These are phyloP conservation scores for Archocentrus centrarchus DNA, from an alignment of 2,113 vertebrate genomes.

Conservation along the genomic window DNA sequence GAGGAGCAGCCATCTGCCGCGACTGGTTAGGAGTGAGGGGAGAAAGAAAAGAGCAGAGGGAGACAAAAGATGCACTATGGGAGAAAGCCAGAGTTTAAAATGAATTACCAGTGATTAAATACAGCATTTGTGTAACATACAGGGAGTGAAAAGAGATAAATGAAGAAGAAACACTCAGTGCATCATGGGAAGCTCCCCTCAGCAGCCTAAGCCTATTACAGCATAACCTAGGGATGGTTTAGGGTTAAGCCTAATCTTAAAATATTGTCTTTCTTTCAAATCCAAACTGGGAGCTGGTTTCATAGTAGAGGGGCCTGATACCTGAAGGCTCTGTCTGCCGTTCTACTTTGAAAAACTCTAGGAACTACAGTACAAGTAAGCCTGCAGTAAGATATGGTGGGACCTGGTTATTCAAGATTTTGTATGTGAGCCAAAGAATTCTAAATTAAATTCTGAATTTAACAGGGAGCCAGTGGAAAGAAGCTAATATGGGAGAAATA, in stretches of 20 bases:
- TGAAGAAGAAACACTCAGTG: not conserved
- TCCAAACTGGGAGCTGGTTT: too few species aligned
- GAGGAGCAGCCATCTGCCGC: not conserved
- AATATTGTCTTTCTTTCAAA: too few species aligned
- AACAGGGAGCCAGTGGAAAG: not conserved
- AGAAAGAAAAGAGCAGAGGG: not conserved
- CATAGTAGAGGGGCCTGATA: too few species aligned
- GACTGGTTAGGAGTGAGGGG: not conserved
- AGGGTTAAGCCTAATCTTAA: too few species aligned
- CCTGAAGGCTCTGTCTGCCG: too few species aligned
- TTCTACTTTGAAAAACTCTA: too few species aligned
- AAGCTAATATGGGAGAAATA: not conserved
- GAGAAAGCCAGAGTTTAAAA: not conserved
- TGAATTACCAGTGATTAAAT: not conserved
- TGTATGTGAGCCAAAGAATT: not conserved
- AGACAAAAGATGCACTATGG: not conserved
- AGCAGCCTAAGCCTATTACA: too few species aligned
- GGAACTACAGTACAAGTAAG: too few species aligned
- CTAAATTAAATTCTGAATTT: not conserved
- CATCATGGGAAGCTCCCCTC: not conserved
- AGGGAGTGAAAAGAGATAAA: not conserved
- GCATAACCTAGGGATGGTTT: too few species aligned
- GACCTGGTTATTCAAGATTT: slow-evolving; percentile 5
- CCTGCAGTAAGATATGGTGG: too few species aligned
- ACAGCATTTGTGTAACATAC: not conserved